Percentiles rank a stretch among this genome's conserved stretches.
phyloP scores from a whole-genome alignment of 2,888 invertebrate species.

The Toxonevra muliebris region DNA sequence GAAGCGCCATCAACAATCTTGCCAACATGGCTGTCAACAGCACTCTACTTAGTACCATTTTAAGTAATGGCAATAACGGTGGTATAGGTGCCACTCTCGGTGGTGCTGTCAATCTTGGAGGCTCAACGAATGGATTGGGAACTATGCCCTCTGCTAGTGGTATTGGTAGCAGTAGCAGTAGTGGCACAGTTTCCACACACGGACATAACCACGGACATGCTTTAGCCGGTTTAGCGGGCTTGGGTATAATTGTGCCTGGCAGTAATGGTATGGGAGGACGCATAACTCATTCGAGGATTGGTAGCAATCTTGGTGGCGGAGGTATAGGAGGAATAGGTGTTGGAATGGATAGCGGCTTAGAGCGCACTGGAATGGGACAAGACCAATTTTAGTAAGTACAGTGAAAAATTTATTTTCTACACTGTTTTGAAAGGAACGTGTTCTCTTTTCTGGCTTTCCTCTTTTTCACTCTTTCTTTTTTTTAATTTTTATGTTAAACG shows the following conservation, averaged over 20 bases:
- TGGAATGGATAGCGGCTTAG: constrained; percentile 36
- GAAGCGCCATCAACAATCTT: constrained; percentile 22
- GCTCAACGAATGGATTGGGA: constrained; percentile 14
- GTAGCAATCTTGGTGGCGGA: constrained; percentile 41
- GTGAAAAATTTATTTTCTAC: not conserved
- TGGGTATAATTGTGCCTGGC: constrained; percentile 54
- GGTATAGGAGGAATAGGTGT: constrained; percentile 40
- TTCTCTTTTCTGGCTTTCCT: too few relatives aligned
- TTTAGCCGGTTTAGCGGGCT: constrained; percentile 52
- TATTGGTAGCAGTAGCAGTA: constrained; percentile 34
- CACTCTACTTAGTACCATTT: constrained; percentile 50
- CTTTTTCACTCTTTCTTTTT: too few relatives aligned
- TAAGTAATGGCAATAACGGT: constrained; percentile 31
- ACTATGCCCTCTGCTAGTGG: constrained; percentile 17
- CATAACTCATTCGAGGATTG: constrained; percentile 41
- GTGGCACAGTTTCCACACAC: constrained; percentile 15
- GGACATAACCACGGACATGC: constrained; percentile 50
- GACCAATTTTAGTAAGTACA: constrained; percentile 51
- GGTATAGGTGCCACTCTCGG: constrained; percentile 4
- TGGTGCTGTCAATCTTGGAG: constrained; percentile 26
- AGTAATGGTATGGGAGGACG: constrained; percentile 45
- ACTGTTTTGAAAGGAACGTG: too few relatives aligned
- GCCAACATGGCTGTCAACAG: constrained; percentile 45
- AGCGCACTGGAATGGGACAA: constrained; percentile 39
- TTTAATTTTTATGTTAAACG: too few relatives aligned